Evolutionary conservation across 2,797 vertebrate genomes (phyloP), one percentile per base, ranked within the genome.

Genomic region (Tarsius wallacei): DNA sequence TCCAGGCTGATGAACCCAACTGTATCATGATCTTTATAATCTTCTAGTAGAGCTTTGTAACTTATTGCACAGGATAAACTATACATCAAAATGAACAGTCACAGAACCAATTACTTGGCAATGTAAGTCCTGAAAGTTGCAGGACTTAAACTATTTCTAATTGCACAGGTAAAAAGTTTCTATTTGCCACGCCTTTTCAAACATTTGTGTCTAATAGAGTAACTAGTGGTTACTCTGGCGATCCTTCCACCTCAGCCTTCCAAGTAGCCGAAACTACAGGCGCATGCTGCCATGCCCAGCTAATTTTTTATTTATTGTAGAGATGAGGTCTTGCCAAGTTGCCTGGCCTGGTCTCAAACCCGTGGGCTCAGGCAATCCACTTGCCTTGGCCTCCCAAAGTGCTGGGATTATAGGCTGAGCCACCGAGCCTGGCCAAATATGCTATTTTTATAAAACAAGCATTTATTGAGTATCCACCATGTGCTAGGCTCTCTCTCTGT

Each of bases 81-180:
- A 31, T n/a, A 91, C 78, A 66, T 93, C 28, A 19, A 19, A 36
- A 70, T 33, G 19, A 74, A 66, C 12, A 68, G n/a, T 71, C 42
- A 93, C 42, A 96, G 51, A 92, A 81, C 51, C 76, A 59, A 77
- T 73, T 78, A 91, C 63, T 66, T 77, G 55, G 64, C 71, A 59
- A 63, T 21, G 64, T 77, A 88, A 91, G 28, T 82, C 47, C 71
- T 93, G 36, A 90, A 90, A 90, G 36, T 88, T 74, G 12, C n/a
- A 89, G 19, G 63, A 15, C n/a, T 57, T 22, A 53, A 19, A 68
- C 28, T 81, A 55, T 68, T 90, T 61, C 42, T 94, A 33, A 84
- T 76, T 91, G 42, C 3, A 17, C 64, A 53, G 11, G 24, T 76
- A 53, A 80, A 93, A 86, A 53, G 24, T 59, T 83, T 95, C 59